Evolutionary conservation across 2,888 invertebrate genomes (phyloP), one percentile per base, ranked within the genome.

Genomic region (Scaptomyza polygonia): DNA sequence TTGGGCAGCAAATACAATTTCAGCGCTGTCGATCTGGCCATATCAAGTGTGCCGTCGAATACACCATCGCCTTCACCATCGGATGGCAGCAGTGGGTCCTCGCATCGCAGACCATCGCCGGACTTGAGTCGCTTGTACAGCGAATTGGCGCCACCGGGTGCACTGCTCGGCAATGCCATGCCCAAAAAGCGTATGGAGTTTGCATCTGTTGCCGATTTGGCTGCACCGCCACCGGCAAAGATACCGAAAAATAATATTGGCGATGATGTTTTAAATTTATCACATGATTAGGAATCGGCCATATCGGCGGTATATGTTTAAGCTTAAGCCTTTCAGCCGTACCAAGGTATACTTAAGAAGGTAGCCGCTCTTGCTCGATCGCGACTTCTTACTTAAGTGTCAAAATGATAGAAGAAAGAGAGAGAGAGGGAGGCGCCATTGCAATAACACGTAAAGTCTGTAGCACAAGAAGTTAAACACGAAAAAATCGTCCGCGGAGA

Each of bases 141-240:
- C 2, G 91, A 91, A 55, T 53, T 90, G 39, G 88, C 88, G 3
- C 88, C 90, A 8, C 90, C 90, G 5, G 86, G 79, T 11, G 80
- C 76, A 0, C 67, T 87, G 0, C 42, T 77, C 42, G 77, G 82
- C 54, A 78, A 68, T 40, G 79, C 73, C 1, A 39, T 88, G 67
- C 91, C 90, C 21, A 92, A 92, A 63, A 92, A 92, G 66, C 90
- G 92, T 34, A 92, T 92, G 92, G 92, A 92, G 69, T 92, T 91
- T 54, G 92, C 91, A 18, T 92, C 92, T 4, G 92, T 92, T 44
- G 92, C 92, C 4, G 92, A 92, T 72, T 67, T 92, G 53, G 92
- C 90, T 32, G 91, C 93, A 63, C 94, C 94, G 61, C 92, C 93
- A 57, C 93, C 94, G 43, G 81, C 89, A 12, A 95, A 95, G 90